phyloP scores from a whole-genome alignment of 2,113 vertebrate species.

The Myrmophylax atrothorax region DNA sequence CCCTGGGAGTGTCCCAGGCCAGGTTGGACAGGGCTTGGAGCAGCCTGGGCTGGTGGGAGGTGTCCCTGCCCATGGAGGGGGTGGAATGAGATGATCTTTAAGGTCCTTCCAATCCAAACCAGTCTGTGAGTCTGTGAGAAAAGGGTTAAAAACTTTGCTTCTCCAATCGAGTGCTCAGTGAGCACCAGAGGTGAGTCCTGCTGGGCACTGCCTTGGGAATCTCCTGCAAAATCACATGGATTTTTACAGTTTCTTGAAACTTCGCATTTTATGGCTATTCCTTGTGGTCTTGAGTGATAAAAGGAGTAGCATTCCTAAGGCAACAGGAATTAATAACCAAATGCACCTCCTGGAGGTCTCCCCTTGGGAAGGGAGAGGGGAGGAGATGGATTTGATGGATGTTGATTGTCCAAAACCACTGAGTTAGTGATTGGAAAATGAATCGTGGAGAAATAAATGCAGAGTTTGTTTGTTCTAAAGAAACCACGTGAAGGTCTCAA shows the following conservation, averaged over 20 bases:
- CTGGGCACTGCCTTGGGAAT: background rate
- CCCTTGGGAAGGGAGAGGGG: background rate
- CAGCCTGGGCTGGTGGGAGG: background rate
- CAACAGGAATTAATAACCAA: background rate
- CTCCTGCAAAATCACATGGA: background rate
- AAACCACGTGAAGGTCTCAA: background rate
- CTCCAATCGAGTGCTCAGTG: background rate
- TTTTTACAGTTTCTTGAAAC: background rate
- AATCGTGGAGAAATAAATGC: background rate
- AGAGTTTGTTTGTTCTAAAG: background rate
- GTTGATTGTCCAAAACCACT: background rate
- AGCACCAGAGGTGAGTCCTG: background rate
- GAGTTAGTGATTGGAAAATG: background rate
- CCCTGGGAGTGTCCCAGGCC: too few species aligned
- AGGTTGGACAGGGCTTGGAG: background rate
- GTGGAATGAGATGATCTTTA: fast-evolving
- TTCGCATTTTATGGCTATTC: background rate
- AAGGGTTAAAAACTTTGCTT: background rate
- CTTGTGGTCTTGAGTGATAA: background rate
- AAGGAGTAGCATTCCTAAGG: background rate
- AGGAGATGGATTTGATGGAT: background rate
- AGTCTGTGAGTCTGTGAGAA: background rate
- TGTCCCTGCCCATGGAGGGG: background rate
- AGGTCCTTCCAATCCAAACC: background rate
- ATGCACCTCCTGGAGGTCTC: background rate